Evolutionary conservation across 2,113 vertebrate genomes (phyloP).

Genomic region (Erythrolamprus reginae): DNA sequence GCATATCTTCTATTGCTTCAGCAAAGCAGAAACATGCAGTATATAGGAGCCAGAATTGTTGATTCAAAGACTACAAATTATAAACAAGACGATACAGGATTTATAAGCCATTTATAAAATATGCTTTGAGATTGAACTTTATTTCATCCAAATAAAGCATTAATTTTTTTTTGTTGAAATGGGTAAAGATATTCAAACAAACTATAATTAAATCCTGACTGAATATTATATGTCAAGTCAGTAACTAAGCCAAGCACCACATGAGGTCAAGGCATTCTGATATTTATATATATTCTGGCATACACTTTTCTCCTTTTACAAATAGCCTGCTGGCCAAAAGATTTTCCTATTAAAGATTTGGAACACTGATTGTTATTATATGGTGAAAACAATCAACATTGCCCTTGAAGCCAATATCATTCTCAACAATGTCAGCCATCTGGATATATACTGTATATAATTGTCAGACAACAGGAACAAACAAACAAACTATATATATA

Average conservation of each 20-base stretch:
- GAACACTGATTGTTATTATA: constrained; percentile 11
- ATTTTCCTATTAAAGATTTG: constrained; percentile 22
- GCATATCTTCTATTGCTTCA: background rate
- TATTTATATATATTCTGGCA: background rate
- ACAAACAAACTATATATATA: too few relatives aligned
- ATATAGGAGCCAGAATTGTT: background rate
- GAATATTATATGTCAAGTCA: background rate
- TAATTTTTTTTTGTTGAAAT: background rate
- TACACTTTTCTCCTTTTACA: background rate
- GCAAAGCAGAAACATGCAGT: background rate
- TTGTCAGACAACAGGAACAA: too few relatives aligned
- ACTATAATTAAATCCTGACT: background rate
- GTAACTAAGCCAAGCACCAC: background rate
- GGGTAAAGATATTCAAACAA: background rate
- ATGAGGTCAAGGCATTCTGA: background rate
- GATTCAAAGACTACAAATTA: background rate
- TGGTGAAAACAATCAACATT: constrained; percentile 15
- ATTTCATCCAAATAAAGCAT: background rate
- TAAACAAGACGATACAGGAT: background rate
- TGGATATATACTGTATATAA: background rate
- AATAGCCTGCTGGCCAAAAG: background rate
- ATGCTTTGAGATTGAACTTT: background rate
- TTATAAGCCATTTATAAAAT: background rate
- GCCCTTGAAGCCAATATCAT: constrained; percentile 18
- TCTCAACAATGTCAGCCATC: constrained; percentile 12